Percentiles rank a stretch among this genome's conserved stretches.
Conservation (phyloP, 1,140 invertebrate species). For the Eupeodes corollae region DNA sequence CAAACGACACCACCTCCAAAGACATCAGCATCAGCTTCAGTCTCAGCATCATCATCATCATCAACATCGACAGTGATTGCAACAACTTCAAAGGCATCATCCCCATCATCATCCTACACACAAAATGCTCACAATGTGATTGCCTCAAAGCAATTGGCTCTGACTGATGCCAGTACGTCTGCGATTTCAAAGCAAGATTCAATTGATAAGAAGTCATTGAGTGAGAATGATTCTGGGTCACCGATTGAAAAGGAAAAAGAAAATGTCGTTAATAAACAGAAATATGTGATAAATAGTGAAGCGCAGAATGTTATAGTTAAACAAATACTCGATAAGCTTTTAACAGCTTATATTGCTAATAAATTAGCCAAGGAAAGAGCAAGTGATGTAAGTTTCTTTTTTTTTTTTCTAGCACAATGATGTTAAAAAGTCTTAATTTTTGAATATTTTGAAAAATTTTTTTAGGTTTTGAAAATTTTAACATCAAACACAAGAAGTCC, state of each 20-base stretch:
- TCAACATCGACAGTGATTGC: slow-evolving; percentile 14
- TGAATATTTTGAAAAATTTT: slow-evolving; percentile 6
- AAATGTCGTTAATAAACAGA: slow-evolving; percentile 19
- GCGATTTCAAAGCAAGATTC: slow-evolving; percentile 18
- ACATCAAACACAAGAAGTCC: slow-evolving; percentile 94
- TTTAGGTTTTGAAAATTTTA: slow-evolving; percentile 75
- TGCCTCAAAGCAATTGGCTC: slow-evolving; percentile 24
- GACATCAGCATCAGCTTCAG: not conserved
- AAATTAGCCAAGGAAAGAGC: slow-evolving; percentile 52
- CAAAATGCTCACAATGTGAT: slow-evolving; percentile 34
- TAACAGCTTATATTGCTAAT: slow-evolving; percentile 82
- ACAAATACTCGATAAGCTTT: slow-evolving; percentile 57
- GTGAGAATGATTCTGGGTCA: slow-evolving; percentile 12
- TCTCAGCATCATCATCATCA: not conserved
- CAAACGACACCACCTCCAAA: slow-evolving; percentile 12
- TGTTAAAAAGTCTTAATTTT: not conserved
- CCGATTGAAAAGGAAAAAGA: slow-evolving; percentile 20
- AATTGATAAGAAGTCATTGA: slow-evolving; percentile 16
- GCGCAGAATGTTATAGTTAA: slow-evolving; percentile 30
- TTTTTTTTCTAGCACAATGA: not conserved
- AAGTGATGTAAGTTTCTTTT: slow-evolving; percentile 15
- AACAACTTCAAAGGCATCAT: slow-evolving; percentile 19
- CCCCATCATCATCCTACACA: slow-evolving; percentile 22
- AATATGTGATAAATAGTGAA: slow-evolving; percentile 25
- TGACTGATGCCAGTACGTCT: slow-evolving; percentile 18